phyloP scores from a whole-genome alignment of 2,113 vertebrate genomes.

The Engraulis encrasicolus region DNA sequence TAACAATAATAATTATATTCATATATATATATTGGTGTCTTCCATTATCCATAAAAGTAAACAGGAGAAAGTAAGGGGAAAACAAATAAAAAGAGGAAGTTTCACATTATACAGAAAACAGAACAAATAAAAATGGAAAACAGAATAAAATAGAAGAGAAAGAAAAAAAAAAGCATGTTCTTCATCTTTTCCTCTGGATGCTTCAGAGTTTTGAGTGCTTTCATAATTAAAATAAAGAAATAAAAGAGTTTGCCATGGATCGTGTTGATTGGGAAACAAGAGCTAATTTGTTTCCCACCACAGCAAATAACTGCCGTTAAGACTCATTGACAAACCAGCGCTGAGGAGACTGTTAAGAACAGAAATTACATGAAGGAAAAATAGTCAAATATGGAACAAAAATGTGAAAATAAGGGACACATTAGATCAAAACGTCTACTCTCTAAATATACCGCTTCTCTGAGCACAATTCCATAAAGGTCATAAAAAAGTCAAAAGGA shows the following conservation, averaged over 20 bases:
- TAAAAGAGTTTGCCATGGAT: conserved; percentile 69
- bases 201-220: conserved; percentile 94
- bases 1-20: conserved; percentile 46
- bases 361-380: conserved; percentile 71
- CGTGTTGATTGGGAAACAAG: conserved; percentile 72
- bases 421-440: conserved; percentile 85
- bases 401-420: conserved; percentile 73
- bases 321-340: conserved; percentile 74
- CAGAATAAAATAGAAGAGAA: too few relatives aligned
- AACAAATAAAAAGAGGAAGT: conserved; percentile 67
- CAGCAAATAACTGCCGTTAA: conserved; percentile 80
- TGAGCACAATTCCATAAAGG: conserved; percentile 83
- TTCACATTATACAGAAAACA: conserved; percentile 87
- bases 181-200: conserved; percentile 77
- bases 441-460: conserved; percentile 86
- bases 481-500: conserved; percentile 84
- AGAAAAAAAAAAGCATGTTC: conserved; percentile 67
- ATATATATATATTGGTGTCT: conserved; percentile 61
- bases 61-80: conserved; percentile 57
- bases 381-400: conserved; percentile 74
- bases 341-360: conserved; percentile 77
- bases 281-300: conserved; percentile 55
- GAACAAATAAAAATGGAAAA: conserved; percentile 75
- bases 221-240: conserved; percentile 83
- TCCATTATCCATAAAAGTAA: conserved; percentile 63